Conservation (phyloP, 1,140 invertebrate species). For the Bombus pascuorum region DNA sequence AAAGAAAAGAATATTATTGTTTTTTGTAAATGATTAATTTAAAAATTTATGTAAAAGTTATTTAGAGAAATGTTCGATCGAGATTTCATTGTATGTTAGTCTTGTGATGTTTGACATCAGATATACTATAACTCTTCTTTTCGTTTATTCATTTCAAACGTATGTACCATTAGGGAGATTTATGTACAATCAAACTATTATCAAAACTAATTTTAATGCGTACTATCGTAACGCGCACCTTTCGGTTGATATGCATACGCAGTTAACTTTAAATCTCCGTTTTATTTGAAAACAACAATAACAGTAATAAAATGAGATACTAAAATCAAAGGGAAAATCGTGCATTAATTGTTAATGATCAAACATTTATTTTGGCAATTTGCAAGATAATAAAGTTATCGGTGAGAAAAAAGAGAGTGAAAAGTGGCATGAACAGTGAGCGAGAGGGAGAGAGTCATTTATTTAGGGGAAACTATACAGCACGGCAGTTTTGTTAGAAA, state of each 20-base stretch:
- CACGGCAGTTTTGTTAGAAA: slow-evolving; percentile 73
- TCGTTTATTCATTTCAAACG: background rate
- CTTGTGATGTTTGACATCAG: background rate
- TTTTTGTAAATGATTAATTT: background rate
- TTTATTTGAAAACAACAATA: background rate
- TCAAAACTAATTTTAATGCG: background rate
- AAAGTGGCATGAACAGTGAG: slow-evolving; percentile 67
- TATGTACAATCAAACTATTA: background rate
- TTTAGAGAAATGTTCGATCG: background rate
- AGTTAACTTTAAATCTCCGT: background rate
- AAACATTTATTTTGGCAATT: slow-evolving; percentile 70
- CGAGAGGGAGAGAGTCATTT: slow-evolving; percentile 39
- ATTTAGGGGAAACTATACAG: slow-evolving; percentile 69
- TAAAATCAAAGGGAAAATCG: background rate
- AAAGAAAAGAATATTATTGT: background rate
- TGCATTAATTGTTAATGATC: background rate
- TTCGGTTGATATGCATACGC: background rate
- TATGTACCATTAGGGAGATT: background rate
- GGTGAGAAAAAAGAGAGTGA: slow-evolving; percentile 66
- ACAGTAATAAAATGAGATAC: background rate
- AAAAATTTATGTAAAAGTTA: background rate
- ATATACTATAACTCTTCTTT: background rate
- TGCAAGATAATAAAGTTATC: slow-evolving; percentile 60
- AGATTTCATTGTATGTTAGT: slow-evolving; percentile 1
- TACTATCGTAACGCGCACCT: background rate